A percentile compares a stretch with the other conserved stretches of the same genome.
Conservation (phyloP, 2,113 vertebrate genomes). For the Corynorhinus townsendii region DNA sequence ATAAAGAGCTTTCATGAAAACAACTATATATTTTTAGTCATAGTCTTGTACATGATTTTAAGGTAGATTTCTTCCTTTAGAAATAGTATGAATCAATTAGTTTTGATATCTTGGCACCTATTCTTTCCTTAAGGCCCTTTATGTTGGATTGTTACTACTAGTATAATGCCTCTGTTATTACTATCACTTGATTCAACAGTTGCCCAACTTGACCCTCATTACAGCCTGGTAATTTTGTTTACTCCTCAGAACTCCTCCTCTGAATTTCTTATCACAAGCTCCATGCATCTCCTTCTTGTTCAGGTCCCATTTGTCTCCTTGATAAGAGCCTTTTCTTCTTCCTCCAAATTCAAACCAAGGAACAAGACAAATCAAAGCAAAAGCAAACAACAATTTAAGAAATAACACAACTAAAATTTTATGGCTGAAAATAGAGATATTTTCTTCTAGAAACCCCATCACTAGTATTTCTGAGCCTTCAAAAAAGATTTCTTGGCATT, state of each 20-base stretch:
- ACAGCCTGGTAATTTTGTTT: background rate
- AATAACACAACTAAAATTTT: background rate
- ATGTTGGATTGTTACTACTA: background rate
- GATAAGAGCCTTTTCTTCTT: background rate
- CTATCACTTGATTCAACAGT: background rate
- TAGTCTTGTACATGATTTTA: background rate
- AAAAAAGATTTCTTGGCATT: background rate
- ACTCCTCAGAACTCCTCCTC: background rate
- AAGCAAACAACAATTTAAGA: background rate
- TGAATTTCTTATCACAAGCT: background rate
- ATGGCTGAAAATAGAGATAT: background rate
- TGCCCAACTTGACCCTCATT: no score
- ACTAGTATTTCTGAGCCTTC: background rate
- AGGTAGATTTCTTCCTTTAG: background rate
- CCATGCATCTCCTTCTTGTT: background rate
- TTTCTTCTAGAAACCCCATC: background rate
- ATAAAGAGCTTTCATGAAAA: background rate
- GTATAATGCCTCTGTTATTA: background rate
- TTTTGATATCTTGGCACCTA: background rate
- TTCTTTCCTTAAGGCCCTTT: background rate
- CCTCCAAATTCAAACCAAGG: background rate
- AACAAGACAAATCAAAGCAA: background rate
- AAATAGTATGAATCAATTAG: background rate
- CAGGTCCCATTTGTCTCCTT: background rate
- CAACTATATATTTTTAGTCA: background rate